Base-by-base conservation (phyloP, 30 jellyfish, hydroid and myxozoan genomes). In the Aurelia aurita region DNA sequence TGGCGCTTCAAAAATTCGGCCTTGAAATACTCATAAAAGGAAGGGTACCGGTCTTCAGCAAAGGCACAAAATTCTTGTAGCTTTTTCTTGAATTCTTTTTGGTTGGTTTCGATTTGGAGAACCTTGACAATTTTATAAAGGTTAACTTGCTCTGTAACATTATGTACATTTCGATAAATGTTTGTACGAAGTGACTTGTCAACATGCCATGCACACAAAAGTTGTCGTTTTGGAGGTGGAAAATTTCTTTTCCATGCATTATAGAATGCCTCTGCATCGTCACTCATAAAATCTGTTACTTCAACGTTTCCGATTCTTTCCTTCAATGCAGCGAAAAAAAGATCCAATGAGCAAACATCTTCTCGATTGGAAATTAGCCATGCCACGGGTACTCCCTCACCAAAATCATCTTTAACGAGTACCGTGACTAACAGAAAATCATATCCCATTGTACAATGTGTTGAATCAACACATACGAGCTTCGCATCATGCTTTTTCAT, bases 261-360 rank as follows among this genome's bases (percentile, higher is more conserved):
- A 35, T 69, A 57, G 27, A 84, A 72, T 16, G 93, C 87, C 26
- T 58, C 92, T 15, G 92, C 86, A 70, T 82, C 92, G 54, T 82
- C 92, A 45, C 79, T 44, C 86, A 82, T 47, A 23, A 80, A 82
- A 58, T 82, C 92, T 22, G 32, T 68, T 32, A 80, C 86, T 18
- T 31, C 20, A 12, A 84, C 44, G 26, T 60, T 47, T 3, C 93
- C 93, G 27, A 84, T 34, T 28, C 83, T 19, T 46, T 54, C 27
- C 28, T 43, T 58, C 34, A 84, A 21, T 49, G 47, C 39, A 51
- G 82, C 81, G 28, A 84, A 67, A 57, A 84, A 69, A 16, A 81
- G 87, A 58, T 84, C 87, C 59, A 71, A 60, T 11, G 87, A 27
- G 61, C 93, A 84, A n/a, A 84, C 86, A 58, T 84, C 93, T 69